Conservation (phyloP, 1,140 invertebrate species). For the Oncopodura yosiiana region DNA sequence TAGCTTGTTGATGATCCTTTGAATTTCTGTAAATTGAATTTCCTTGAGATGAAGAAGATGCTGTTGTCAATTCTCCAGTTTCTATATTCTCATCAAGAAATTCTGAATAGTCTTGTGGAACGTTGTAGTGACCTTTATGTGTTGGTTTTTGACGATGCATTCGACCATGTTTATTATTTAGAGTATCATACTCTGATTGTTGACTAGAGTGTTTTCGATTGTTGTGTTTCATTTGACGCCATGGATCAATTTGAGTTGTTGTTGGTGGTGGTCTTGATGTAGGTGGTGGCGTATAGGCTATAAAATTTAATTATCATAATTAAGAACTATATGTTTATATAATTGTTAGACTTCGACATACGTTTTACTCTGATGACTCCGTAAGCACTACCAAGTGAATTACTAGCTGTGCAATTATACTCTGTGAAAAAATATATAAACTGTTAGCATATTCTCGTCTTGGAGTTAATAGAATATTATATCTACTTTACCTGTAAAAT, state of each 20-base stretch:
- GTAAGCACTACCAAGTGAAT: conserved; percentile 43
- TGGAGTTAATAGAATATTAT: too few species aligned
- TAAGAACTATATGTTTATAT: neutral
- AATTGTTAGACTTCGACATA: conserved; percentile 35
- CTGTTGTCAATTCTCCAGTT: neutral
- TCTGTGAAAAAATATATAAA: too few species aligned
- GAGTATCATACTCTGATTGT: neutral
- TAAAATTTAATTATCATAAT: too few species aligned
- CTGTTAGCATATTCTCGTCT: too few species aligned
- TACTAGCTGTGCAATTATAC: conserved; percentile 46
- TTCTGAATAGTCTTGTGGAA: neutral
- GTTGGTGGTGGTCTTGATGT: neutral
- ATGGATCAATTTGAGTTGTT: neutral
- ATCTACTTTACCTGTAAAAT: too few species aligned
- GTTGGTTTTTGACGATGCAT: neutral
- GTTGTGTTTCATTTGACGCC: neutral
- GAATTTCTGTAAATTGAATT: neutral
- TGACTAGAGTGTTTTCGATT: neutral
- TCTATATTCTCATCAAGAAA: neutral
- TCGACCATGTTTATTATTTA: conserved; percentile 7
- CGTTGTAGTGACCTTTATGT: neutral
- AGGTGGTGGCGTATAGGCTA: conserved; percentile 9
- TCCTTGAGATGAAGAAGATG: conserved; percentile 1
- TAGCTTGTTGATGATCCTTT: too few species aligned
- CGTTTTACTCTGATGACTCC: conserved; percentile 43